Percentiles rank a stretch among this genome's conserved stretches.
Evolutionary conservation across 2,888 invertebrate species (phyloP).

Genomic region (Latheticus oryzae): DNA sequence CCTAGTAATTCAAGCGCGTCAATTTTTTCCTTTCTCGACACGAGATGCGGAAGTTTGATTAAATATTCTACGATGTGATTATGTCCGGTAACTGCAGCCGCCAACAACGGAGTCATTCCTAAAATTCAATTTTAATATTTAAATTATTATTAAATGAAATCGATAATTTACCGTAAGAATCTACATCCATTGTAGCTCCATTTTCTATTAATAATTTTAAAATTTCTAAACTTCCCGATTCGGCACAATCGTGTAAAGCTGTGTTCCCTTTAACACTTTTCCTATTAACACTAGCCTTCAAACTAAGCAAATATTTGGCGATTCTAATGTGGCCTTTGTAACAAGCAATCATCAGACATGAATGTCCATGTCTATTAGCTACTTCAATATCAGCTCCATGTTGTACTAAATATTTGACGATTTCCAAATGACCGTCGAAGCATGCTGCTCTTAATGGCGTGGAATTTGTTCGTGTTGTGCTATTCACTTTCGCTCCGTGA

Average conservation of each 20-base stretch:
- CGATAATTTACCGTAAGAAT: slow-evolving; percentile 82
- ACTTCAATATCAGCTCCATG: slow-evolving; percentile 96
- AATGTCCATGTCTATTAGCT: slow-evolving; percentile 95
- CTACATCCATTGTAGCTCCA: slow-evolving; percentile 93
- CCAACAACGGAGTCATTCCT: slow-evolving; percentile 95
- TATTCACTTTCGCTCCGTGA: slow-evolving; percentile 92
- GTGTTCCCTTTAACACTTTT: slow-evolving; percentile 95
- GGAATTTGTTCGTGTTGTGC: slow-evolving; percentile 93
- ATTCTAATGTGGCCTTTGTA: slow-evolving; percentile 94
- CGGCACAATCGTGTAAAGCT: slow-evolving; percentile 97
- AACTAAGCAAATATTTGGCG: slow-evolving; percentile 86
- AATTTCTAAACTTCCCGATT: slow-evolving; percentile 93
- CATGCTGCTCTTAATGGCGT: slow-evolving; percentile 96
- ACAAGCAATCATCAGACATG: slow-evolving; percentile 98
- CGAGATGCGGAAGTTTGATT: slow-evolving; percentile 77
- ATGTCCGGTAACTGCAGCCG: slow-evolving; percentile 93
- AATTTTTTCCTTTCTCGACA: slow-evolving; percentile 82
- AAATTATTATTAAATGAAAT: too few relatives aligned
- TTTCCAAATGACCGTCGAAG: slow-evolving; percentile 95
- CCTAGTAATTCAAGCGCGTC: slow-evolving; percentile 93
- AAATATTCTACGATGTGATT: slow-evolving; percentile 93
- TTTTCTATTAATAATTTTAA: slow-evolving; percentile 87
- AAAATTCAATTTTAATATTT: slow-evolving; percentile 45
- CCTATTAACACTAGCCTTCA: slow-evolving; percentile 92
- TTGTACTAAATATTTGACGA: slow-evolving; percentile 92